Conservation (phyloP, 2,888 invertebrate species). For the Lasioglossum marginatum region DNA sequence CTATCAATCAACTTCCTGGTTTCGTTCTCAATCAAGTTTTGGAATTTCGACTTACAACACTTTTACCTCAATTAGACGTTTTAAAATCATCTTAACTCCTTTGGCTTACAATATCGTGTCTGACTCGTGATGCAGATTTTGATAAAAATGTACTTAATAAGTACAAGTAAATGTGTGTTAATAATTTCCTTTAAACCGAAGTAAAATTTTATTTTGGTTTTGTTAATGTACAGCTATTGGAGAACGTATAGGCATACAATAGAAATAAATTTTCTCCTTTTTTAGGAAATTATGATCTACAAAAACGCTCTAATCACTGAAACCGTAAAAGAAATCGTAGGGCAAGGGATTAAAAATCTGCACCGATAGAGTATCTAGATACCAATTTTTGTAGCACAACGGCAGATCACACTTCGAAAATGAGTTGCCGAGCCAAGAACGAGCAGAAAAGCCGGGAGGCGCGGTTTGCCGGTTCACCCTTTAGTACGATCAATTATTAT, state of each 20-base stretch:
- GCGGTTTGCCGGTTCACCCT: background rate
- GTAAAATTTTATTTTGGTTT: too few relatives aligned
- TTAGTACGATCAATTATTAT: slow-evolving; percentile 23
- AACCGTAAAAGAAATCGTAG: too few relatives aligned
- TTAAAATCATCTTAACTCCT: background rate
- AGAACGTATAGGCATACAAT: too few relatives aligned
- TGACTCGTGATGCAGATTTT: too few relatives aligned
- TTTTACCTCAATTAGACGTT: background rate
- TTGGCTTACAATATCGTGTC: too few relatives aligned
- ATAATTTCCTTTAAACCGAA: too few relatives aligned
- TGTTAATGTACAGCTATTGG: too few relatives aligned
- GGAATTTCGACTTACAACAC: background rate
- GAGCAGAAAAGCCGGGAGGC: background rate
- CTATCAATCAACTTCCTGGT: background rate
- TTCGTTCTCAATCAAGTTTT: background rate
- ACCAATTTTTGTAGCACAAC: background rate
- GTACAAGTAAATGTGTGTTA: too few relatives aligned
- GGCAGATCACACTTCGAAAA: background rate
- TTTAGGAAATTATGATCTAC: too few relatives aligned
- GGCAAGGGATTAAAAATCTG: background rate
- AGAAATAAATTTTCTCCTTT: too few relatives aligned
- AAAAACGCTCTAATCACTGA: too few relatives aligned
- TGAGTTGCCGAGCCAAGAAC: background rate
- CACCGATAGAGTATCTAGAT: background rate
- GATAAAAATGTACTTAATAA: too few relatives aligned